A percentile compares a stretch with the other conserved stretches of the same genome.
phyloP scores from a whole-genome alignment of 2,113 vertebrate species.

The Motacilla tschutschensis region DNA sequence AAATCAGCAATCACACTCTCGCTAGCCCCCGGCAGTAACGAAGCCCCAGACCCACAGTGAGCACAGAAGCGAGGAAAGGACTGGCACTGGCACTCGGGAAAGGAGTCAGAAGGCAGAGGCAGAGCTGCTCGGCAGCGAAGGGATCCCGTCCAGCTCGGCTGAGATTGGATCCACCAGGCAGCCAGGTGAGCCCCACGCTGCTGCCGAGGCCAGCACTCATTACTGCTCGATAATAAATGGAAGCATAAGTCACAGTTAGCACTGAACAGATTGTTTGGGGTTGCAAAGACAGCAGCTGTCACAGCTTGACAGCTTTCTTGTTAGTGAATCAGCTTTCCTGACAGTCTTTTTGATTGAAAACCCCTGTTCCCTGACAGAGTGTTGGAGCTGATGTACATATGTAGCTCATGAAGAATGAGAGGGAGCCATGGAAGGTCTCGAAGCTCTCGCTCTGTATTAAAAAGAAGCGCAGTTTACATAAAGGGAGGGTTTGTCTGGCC shows the following conservation, averaged over 20 bases:
- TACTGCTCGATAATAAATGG: conserved; percentile 67
- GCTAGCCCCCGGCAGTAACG: neutral
- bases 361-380: conserved; percentile 68
- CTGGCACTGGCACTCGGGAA: neutral
- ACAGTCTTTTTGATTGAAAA: conserved; percentile 76
- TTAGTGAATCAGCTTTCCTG: conserved; percentile 75
- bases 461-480: conserved; percentile 3
- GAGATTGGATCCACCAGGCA: neutral
- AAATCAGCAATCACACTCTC: neutral
- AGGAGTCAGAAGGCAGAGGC: neutral
- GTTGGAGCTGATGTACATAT: conserved; percentile 66
- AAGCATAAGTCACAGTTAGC: conserved; percentile 72
- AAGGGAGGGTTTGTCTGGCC: neutral
- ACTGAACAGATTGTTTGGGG: conserved; percentile 75
- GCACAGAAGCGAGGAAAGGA: neutral
- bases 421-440: neutral
- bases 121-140: neutral
- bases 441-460: conserved; percentile 11
- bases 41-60: neutral
- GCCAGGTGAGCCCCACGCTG: conserved; percentile 47
- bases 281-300: conserved; percentile 77
- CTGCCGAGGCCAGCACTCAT: conserved; percentile 66
- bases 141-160: neutral
- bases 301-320: conserved; percentile 76
- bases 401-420: conserved; percentile 50